These are phyloP conservation scores for Ladona fulva DNA, from an alignment of 1,140 invertebrate species.

Conservation along the genomic window DNA sequence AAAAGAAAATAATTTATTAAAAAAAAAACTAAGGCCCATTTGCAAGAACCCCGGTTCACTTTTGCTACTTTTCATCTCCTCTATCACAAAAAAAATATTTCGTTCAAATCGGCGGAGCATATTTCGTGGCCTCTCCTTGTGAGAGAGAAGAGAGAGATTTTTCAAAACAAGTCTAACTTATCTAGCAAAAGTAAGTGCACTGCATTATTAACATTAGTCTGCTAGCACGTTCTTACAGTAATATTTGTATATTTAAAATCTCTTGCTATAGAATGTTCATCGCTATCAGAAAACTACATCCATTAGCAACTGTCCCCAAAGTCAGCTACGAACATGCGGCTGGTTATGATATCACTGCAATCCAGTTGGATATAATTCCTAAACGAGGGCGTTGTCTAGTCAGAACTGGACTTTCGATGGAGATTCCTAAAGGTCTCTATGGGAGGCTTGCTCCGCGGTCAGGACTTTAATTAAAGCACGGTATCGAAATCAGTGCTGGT, in stretches of 20 bases:
- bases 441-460: not conserved
- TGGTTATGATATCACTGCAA: not conserved
- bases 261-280: not conserved
- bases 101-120: too few species aligned
- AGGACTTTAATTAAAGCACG: not conserved
- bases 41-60: too few species aligned
- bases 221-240: too few species aligned
- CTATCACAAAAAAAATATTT: too few species aligned
- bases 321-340: not conserved
- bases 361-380: not conserved
- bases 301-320: not conserved
- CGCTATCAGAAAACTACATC: not conserved
- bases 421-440: not conserved
- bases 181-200: too few species aligned
- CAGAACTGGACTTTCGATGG: not conserved
- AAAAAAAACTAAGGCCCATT: too few species aligned
- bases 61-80: too few species aligned
- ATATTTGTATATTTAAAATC: not conserved
- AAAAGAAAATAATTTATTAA: too few species aligned
- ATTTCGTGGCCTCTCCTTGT: too few species aligned
- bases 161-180: too few species aligned
- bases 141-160: too few species aligned
- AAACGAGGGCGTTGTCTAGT: not conserved
- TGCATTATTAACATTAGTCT: too few species aligned
- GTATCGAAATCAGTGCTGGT: slow-evolving; percentile 48